Percentiles rank a stretch among this genome's conserved stretches.
Conservation (phyloP, 1,140 invertebrate genomes). For the Gyrodactylus bullatarudis region DNA sequence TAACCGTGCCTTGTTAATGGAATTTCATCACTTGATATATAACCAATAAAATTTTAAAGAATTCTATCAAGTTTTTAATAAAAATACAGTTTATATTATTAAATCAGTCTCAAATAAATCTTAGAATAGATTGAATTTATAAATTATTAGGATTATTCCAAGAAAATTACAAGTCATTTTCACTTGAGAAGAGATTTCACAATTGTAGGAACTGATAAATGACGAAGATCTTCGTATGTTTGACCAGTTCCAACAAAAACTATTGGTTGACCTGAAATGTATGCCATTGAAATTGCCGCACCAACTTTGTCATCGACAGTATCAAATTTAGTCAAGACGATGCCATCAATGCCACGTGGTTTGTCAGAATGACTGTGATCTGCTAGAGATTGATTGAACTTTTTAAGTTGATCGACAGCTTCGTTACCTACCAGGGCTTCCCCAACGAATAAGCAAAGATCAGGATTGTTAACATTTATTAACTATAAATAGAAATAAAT, state of each 20-base stretch:
- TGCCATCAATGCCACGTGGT: constrained; percentile 46
- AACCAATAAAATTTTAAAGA: no score
- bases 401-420: constrained; percentile 86
- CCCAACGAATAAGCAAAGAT: constrained; percentile 85
- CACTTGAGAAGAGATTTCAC: constrained; percentile 74
- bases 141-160: no score
- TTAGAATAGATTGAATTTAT: no score
- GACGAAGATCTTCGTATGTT: constrained; percentile 85
- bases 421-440: constrained; percentile 98
- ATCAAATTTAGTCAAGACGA: constrained; percentile 89
- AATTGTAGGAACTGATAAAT: constrained; percentile 74
- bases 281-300: constrained; percentile 97
- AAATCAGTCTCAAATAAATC: no score
- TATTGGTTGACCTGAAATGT: constrained; percentile 94
- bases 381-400: constrained; percentile 74
- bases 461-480: constrained; percentile 59
- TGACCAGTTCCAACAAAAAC: constrained; percentile 97
- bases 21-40: no score
- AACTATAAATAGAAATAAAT: constrained; percentile 19
- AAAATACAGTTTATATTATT: no score
- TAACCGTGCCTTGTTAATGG: not conserved
- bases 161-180: no score
- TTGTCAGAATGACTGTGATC: constrained; percentile 30
- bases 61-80: no score
- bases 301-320: constrained; percentile 95